Conservation (phyloP, 1,140 invertebrate genomes). For the Sycophila sp. region DNA sequence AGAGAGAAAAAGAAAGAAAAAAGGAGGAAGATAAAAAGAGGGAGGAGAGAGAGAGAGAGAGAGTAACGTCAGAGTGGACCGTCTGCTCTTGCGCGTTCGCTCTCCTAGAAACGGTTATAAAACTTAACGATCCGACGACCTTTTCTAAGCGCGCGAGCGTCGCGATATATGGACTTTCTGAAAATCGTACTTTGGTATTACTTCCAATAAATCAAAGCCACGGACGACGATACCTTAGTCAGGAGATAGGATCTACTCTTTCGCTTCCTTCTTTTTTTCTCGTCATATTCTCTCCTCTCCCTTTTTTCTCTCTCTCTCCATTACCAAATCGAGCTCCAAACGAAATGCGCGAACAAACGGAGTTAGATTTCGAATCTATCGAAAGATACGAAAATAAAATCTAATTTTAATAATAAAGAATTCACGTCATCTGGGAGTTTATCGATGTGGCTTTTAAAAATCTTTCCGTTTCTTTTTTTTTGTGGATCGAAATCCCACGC, state of each 20-base stretch:
- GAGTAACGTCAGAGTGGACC: neutral
- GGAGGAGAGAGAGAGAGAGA: neutral
- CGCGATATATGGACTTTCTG: constrained; percentile 20
- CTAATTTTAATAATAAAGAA: no score
- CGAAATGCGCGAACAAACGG: no score
- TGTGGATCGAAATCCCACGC: no score
- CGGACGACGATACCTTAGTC: neutral
- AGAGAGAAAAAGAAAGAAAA: neutral
- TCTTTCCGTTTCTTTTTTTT: no score
- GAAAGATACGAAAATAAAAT: no score
- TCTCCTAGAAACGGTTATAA: constrained; percentile 20
- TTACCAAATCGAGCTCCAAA: no score
- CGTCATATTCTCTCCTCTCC: no score
- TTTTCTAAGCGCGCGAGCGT: constrained; percentile 3
- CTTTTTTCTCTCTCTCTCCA: no score
- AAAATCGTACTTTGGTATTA: constrained; percentile 33
- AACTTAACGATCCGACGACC: constrained; percentile 27
- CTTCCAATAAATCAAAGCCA: constrained; percentile 33
- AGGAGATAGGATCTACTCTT: constrained; percentile 10
- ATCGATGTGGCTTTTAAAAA: no score
- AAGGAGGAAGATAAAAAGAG: neutral
- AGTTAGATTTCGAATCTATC: no score
- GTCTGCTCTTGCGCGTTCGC: neutral
- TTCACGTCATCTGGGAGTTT: no score
- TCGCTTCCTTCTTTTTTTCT: neutral